Conservation (phyloP, 2,888 invertebrate genomes). For the Macrosoma leucophasiata region DNA sequence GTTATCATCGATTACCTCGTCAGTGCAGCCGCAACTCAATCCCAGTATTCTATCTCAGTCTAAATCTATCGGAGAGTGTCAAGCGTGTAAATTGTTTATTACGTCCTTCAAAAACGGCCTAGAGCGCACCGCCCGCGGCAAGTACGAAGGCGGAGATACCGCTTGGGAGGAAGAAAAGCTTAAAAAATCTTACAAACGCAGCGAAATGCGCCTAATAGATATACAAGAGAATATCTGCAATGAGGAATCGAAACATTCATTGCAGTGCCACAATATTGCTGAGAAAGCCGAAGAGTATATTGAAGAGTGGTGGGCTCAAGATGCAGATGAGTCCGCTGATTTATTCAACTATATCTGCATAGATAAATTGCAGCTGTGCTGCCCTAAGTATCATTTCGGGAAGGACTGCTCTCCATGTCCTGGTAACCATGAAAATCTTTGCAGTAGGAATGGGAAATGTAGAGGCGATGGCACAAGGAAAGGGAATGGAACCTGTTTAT, state of each 20-base stretch:
- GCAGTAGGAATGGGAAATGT: slow-evolving; percentile 87
- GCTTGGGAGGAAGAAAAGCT: slow-evolving; percentile 95
- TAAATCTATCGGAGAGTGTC: slow-evolving; percentile 82
- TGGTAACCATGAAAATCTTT: slow-evolving; percentile 83
- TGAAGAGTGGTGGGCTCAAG: slow-evolving; percentile 91
- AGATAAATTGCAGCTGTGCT: slow-evolving; percentile 84
- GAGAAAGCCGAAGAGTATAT: slow-evolving; percentile 88
- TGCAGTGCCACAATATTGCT: slow-evolving; percentile 89
- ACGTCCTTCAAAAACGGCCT: slow-evolving; percentile 88
- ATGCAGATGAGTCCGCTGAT: slow-evolving; percentile 54
- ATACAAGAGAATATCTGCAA: slow-evolving; percentile 92
- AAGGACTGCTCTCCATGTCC: slow-evolving; percentile 86
- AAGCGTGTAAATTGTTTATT: slow-evolving; percentile 83
- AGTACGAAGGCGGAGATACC: slow-evolving; percentile 94
- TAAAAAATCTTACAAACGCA: slow-evolving; percentile 86
- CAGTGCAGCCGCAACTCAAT: slow-evolving; percentile 43
- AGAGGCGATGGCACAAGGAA: slow-evolving; percentile 92
- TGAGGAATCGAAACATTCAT: slow-evolving; percentile 81
- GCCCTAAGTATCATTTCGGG: slow-evolving; percentile 90
- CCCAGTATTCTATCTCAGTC: slow-evolving; percentile 46
- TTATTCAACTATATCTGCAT: slow-evolving; percentile 84
- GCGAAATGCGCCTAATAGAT: slow-evolving; percentile 93
- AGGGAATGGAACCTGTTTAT: slow-evolving; percentile 93
- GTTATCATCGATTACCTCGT: slow-evolving; percentile 34
- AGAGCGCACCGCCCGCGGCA: slow-evolving; percentile 87